Conservation (phyloP, 1,140 invertebrate species). For the Doryteuthis pealeii region DNA sequence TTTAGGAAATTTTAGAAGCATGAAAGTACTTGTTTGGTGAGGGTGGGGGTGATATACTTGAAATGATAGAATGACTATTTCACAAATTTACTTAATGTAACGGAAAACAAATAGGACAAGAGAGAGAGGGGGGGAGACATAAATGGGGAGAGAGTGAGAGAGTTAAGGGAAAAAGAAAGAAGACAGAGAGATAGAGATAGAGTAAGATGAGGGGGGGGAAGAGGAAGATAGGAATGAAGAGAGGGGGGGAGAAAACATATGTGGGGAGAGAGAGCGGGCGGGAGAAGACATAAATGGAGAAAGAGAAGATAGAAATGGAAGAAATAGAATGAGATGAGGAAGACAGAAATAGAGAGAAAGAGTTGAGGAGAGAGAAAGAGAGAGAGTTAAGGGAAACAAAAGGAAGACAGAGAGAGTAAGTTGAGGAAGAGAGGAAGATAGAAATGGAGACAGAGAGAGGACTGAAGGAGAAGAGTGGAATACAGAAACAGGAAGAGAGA, state of each 20-base stretch:
- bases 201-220: neutral
- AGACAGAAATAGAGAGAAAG: neutral
- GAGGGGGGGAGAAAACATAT: neutral
- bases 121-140: too few relatives aligned
- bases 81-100: too few relatives aligned
- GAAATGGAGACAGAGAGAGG: too few relatives aligned
- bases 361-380: neutral
- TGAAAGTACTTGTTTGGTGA: too few relatives aligned
- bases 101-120: too few relatives aligned
- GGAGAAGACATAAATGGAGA: too few relatives aligned
- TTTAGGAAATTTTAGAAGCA: too few relatives aligned
- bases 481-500: too few relatives aligned
- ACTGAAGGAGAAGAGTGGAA: too few relatives aligned
- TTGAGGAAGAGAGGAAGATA: neutral
- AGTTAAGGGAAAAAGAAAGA: neutral
- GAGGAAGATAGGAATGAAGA: neutral
- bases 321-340: neutral
- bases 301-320: neutral
- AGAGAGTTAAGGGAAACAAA: neutral
- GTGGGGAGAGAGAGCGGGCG: too few relatives aligned
- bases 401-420: neutral
- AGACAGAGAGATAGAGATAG: neutral
- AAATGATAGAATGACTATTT: too few relatives aligned
- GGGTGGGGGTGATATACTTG: too few relatives aligned
- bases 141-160: neutral